Base-by-base conservation (phyloP, 2,113 vertebrate genomes). In the Anoplopoma fimbria region DNA sequence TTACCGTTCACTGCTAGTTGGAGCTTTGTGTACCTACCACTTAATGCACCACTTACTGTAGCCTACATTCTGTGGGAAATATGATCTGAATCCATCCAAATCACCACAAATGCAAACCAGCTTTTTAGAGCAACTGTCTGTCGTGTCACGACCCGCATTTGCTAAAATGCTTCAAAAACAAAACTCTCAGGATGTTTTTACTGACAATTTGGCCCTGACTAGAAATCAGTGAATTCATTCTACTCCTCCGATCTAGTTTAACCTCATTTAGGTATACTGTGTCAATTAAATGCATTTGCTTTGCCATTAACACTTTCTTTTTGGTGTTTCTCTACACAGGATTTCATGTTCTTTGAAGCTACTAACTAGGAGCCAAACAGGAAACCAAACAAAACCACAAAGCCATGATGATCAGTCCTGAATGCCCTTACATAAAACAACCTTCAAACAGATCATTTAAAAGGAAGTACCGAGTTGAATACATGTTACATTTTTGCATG, bases 311-410 rank as follows among this genome's bases (percentile, higher is more conserved):
- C 9, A 7, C 53, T 49, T 69, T 45, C 21, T 34, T 49, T 1
- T 53, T 72, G 34, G 2, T 31, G 27, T 25, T 75, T 67, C 36
- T 73, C 7, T 79, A 36, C 87, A 27, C 89, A 98, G 97, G 96
- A 98, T 90, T 98, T 96, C 91, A 98, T 97, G 97, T 97, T 96
- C 93, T 98, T 97, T 91, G 97, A 98, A 89, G 49, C 85, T 4
- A 90, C 89, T 19, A 89, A 89, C 89, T 92, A 89, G 87, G 40
- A 77, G 69, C 75, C 77, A 73, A 71, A 47, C 60, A 1, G 55
- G 58, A 85, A 64, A 61, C 38, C 3, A n/a, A 87, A 75, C 67
- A 74, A 57, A 82, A 82, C 73, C 83, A 82, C 27, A 51, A 90
- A 89, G 87, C 88, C 89, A 89, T 63, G 75, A 62, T 40, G 81